phyloP scores from a whole-genome alignment of 2,888 invertebrate species.

The Synergus japonicus region DNA sequence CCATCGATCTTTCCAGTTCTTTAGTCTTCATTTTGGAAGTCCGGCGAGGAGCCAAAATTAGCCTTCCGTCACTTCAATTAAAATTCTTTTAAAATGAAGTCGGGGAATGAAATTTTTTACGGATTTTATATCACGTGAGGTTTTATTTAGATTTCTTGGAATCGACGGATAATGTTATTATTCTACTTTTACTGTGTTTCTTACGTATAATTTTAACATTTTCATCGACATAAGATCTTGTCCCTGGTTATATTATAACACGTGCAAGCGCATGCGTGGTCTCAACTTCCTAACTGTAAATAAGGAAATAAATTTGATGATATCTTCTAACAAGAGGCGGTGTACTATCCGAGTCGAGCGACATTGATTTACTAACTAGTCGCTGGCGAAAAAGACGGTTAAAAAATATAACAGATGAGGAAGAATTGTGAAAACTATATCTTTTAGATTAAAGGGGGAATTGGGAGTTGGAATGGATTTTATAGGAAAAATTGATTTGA shows the following conservation, averaged over 20 bases:
- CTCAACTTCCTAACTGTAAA: conserved; percentile 36
- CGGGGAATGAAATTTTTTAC: no score
- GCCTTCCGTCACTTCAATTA: background rate
- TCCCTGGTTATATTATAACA: conserved; percentile 11
- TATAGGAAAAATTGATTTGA: background rate
- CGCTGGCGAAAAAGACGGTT: background rate
- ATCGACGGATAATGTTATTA: no score
- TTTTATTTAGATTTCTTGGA: no score
- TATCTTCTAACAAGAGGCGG: conserved; percentile 37
- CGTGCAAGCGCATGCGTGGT: conserved; percentile 34
- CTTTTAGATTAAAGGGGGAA: background rate
- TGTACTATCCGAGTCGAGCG: conserved; percentile 21
- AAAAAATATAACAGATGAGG: conserved; percentile 1
- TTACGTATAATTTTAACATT: no score
- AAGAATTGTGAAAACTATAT: background rate
- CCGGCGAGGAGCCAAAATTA: background rate
- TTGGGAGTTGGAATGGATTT: background rate
- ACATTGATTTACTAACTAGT: conserved; percentile 37
- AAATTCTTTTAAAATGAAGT: no score
- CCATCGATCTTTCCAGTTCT: background rate
- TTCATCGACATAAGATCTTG: no score
- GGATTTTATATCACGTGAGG: no score
- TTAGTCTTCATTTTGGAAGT: no score
- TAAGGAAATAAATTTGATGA: conserved; percentile 41
- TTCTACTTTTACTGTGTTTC: no score